Conservation (phyloP, 2,888 invertebrate species). For the Acrocyrtus sp. region DNA sequence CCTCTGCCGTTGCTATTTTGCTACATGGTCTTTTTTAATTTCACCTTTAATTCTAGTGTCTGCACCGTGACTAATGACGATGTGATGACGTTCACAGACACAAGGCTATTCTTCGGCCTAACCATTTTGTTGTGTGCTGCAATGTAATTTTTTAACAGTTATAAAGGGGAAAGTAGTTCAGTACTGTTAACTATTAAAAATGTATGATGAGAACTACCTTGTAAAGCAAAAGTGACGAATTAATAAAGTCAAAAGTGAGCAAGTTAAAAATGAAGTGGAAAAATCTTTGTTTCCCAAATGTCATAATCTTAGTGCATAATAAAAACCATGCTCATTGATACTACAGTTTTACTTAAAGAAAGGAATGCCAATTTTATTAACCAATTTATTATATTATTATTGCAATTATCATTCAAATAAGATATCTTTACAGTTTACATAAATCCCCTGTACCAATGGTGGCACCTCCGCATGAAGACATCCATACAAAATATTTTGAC, state of each 20-base stretch:
- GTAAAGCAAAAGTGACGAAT: neutral
- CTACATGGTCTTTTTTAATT: neutral
- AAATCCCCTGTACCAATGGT: constrained; percentile 15
- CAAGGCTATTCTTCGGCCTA: too few species aligned
- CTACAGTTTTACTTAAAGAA: constrained; percentile 6
- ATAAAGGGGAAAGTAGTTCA: too few species aligned
- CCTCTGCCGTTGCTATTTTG: neutral
- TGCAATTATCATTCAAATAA: neutral
- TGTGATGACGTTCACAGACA: neutral
- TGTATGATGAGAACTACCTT: neutral
- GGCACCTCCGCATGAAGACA: neutral
- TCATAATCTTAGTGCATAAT: neutral
- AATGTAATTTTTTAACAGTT: too few species aligned
- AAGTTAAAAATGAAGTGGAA: too few species aligned
- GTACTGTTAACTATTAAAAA: too few species aligned
- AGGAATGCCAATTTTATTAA: constrained; percentile 45
- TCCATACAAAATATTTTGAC: constrained; percentile 12
- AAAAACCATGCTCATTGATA: neutral
- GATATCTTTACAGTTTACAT: constrained; percentile 8
- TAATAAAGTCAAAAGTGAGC: too few species aligned
- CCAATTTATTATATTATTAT: constrained; percentile 14
- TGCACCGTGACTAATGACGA: neutral
- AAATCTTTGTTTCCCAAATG: neutral
- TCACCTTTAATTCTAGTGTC: neutral
- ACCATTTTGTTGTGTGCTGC: too few species aligned